Evolutionary conservation across 2,888 invertebrate genomes (phyloP).

Genomic region (Chrysolina americana): DNA sequence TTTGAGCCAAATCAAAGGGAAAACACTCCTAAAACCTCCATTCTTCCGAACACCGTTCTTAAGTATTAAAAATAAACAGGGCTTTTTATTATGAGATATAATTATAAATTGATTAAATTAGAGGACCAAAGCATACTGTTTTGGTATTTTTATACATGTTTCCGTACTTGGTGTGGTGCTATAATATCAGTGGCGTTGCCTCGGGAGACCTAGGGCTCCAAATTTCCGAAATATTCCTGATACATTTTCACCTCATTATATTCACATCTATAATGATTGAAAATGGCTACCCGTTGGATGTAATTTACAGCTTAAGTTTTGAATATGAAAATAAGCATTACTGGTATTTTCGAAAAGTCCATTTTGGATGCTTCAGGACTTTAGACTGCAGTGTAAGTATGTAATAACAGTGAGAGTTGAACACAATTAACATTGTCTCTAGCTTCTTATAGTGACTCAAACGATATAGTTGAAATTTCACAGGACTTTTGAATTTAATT

Average conservation of each 20-base stretch:
- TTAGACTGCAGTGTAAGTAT: no score
- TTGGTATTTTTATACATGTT: conserved; percentile 69
- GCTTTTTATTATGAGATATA: conserved; percentile 65
- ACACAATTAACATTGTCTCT: no score
- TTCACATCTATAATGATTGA: background rate
- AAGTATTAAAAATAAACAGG: conserved; percentile 69
- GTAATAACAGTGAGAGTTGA: no score
- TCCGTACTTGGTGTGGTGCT: conserved; percentile 70
- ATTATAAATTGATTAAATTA: conserved; percentile 50
- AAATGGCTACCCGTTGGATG: background rate
- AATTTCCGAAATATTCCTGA: background rate
- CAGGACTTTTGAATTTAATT: no score
- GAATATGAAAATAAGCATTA: no score
- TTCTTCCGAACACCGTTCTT: conserved; percentile 49
- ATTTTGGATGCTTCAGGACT: no score
- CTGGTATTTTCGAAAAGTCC: no score
- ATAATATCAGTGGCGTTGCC: conserved; percentile 54
- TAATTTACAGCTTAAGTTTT: no score
- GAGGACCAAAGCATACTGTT: conserved; percentile 68
- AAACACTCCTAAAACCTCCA: conserved; percentile 19
- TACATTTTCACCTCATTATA: background rate
- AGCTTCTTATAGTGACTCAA: no score
- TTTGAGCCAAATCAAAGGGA: background rate
- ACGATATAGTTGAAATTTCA: no score
- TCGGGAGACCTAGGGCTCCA: conserved; percentile 14